phyloP scores from a whole-genome alignment of 1,140 invertebrate genomes.

The Chymomyza costata region DNA sequence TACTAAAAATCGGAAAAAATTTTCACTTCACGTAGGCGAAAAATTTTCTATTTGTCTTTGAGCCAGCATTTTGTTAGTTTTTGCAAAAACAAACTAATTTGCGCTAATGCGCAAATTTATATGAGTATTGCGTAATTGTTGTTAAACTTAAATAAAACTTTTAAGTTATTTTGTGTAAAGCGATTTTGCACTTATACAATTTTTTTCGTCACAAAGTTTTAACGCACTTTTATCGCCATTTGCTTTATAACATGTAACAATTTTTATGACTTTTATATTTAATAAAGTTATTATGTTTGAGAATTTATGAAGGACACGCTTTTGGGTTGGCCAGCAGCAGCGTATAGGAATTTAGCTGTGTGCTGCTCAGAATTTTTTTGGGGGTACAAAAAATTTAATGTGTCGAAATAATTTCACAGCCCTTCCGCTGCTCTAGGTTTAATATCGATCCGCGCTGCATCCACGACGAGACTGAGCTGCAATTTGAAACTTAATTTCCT shows the following conservation, averaged over 20 bases:
- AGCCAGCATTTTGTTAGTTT: neutral
- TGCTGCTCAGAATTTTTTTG: constrained; percentile 23
- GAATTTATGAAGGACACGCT: neutral
- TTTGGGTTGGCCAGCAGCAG: constrained; percentile 5
- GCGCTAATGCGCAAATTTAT: neutral
- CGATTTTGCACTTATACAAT: constrained; percentile 56
- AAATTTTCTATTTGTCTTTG: constrained; percentile 35
- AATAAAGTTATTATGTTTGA: constrained; percentile 3
- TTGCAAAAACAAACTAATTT: too few relatives aligned
- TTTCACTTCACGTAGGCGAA: constrained; percentile 64
- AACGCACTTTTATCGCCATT: constrained; percentile 7
- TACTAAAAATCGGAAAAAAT: constrained; percentile 73
- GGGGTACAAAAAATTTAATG: constrained; percentile 48
- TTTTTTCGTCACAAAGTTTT: constrained; percentile 9
- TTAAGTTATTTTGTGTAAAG: constrained; percentile 38
- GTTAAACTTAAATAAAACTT: constrained; percentile 34
- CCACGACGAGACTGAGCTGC: constrained; percentile 75
- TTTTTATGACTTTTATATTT: neutral
- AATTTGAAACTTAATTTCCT: constrained; percentile 72
- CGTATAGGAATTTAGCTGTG: constrained; percentile 13
- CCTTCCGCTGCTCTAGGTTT: constrained; percentile 49
- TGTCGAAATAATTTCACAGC: constrained; percentile 52
- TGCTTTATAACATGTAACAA: too few relatives aligned
- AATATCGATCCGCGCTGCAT: constrained; percentile 74
- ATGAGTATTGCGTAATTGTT: too few relatives aligned